Conservation (phyloP, 23 tunicate genomes). For the Corella eumyota region DNA sequence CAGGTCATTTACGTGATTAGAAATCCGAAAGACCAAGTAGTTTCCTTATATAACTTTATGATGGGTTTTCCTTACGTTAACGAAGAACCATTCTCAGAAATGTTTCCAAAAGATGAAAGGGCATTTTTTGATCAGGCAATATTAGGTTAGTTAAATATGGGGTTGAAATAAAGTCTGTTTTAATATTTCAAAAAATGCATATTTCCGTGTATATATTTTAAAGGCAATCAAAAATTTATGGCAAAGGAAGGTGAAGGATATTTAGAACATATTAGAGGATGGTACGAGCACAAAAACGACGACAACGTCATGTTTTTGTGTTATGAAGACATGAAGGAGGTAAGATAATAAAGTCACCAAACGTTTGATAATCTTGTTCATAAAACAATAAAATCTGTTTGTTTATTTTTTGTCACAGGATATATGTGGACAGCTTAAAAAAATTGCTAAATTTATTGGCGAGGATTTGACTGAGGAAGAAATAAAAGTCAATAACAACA, state of each 20-base stretch:
- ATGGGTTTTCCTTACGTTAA: conserved; percentile 12
- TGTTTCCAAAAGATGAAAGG: too few species aligned
- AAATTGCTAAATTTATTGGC: conserved; percentile 6
- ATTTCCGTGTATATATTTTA: too few species aligned
- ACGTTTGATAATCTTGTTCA: background rate
- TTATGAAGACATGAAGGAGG: conserved; percentile 19
- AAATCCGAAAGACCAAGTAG: conserved; percentile 17
- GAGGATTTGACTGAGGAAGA: background rate
- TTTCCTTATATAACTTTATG: conserved; percentile 7
- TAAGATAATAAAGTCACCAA: background rate
- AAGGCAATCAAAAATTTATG: background rate
- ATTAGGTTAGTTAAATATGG: too few species aligned
- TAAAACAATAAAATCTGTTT: background rate
- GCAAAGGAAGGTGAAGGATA: conserved; percentile 9
- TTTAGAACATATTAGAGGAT: conserved; percentile 3
- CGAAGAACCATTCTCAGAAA: too few species aligned
- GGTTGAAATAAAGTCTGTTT: too few species aligned
- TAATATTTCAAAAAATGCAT: too few species aligned
- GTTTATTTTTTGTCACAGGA: background rate
- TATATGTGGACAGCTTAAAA: background rate
- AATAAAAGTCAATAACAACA: background rate
- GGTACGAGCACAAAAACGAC: conserved; percentile 19
- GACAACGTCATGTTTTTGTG: conserved; percentile 5
- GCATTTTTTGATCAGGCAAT: too few species aligned
- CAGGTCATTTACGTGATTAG: conserved; percentile 13